phyloP scores from a whole-genome alignment of 2,113 vertebrate species.

The Cichladusa arquata region DNA sequence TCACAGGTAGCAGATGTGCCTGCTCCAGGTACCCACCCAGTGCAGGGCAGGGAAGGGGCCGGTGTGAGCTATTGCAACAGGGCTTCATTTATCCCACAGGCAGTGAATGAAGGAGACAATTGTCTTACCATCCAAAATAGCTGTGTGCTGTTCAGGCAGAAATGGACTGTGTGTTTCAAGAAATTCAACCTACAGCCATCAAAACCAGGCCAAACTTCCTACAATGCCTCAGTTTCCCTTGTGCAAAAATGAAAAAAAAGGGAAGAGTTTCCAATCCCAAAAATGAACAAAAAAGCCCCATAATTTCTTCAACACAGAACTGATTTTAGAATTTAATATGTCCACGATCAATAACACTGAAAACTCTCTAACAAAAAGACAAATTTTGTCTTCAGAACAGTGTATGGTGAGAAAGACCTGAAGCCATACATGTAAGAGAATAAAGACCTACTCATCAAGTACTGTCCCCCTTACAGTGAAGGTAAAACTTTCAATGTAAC shows the following conservation, averaged over 20 bases:
- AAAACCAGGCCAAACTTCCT: not conserved
- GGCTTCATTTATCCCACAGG: rapidly evolving
- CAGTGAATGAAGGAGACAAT: rapidly evolving
- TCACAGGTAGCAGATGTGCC: rapidly evolving
- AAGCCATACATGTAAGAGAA: not conserved
- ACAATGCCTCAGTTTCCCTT: not conserved
- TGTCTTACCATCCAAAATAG: not conserved
- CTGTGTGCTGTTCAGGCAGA: not conserved
- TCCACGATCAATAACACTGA: not conserved
- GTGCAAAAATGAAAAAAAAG: not conserved
- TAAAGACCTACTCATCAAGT: not conserved
- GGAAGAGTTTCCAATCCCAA: not conserved
- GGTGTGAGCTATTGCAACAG: rapidly evolving
- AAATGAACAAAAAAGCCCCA: not conserved
- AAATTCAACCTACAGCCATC: not conserved
- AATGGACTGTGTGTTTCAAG: not conserved
- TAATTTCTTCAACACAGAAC: not conserved
- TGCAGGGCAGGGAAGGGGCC: rapidly evolving
- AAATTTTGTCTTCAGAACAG: not conserved
- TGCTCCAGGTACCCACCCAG: not conserved
- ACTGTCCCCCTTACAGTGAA: not conserved
- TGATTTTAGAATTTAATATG: not conserved
- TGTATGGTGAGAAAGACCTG: not conserved
- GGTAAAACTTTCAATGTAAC: not conserved
- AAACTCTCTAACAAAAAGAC: not conserved